Conservation (phyloP, 2,888 invertebrate species). For the Masnerella sp. region DNA sequence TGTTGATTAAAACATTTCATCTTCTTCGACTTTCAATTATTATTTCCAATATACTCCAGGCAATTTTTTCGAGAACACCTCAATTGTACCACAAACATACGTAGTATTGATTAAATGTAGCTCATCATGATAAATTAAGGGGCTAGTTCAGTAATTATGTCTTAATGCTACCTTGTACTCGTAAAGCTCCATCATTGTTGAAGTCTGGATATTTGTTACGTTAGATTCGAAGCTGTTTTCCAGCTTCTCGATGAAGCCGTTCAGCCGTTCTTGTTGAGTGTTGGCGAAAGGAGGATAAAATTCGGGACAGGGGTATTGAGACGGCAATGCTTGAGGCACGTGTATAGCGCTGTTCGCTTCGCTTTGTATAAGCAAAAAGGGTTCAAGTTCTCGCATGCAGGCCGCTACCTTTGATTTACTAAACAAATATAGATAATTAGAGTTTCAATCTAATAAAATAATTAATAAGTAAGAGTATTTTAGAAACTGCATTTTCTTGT, state of each 20-base stretch:
- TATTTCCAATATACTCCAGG: too few relatives aligned
- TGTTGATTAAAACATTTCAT: too few relatives aligned
- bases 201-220: constrained; percentile 81
- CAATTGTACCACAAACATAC: too few relatives aligned
- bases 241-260: constrained; percentile 78
- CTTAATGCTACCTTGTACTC: constrained; percentile 81
- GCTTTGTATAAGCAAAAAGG: constrained; percentile 71
- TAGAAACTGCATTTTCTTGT: too few relatives aligned
- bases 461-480: too few relatives aligned
- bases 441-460: background rate
- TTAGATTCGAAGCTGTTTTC: constrained; percentile 78
- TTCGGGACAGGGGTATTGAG: constrained; percentile 59
- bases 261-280: constrained; percentile 79
- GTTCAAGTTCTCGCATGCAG: constrained; percentile 73
- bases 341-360: constrained; percentile 48
- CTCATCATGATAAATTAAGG: background rate
- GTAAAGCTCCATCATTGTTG: constrained; percentile 85
- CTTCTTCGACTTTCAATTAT: too few relatives aligned
- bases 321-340: constrained; percentile 15
- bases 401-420: constrained; percentile 70
- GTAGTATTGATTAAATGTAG: background rate
- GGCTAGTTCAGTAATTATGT: too few relatives aligned
- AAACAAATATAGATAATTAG: constrained; percentile 27
- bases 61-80: too few relatives aligned
- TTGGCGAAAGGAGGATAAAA: constrained; percentile 76